A percentile compares a stretch with the other conserved stretches of the same genome.
These are phyloP conservation scores for Poeciliopsis occidentalis DNA, from an alignment of 2,113 vertebrate genomes.

Conservation along the genomic window DNA sequence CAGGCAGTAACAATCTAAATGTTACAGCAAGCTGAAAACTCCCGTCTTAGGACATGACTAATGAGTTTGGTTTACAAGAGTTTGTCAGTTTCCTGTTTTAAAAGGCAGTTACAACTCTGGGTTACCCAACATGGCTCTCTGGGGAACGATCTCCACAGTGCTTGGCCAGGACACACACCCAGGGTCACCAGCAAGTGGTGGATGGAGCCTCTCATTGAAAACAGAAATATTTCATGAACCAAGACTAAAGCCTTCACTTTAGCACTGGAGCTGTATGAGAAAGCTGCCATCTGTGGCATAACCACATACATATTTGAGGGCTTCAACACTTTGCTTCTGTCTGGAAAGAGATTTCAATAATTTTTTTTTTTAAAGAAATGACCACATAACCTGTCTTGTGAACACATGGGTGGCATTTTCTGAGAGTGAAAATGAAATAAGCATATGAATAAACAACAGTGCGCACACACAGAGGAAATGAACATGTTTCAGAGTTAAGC, in stretches of 20 bases:
- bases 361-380: constrained; percentile 31
- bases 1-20: constrained; percentile 46
- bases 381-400: constrained; percentile 38
- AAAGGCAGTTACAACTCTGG: constrained; percentile 63
- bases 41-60: constrained; percentile 68
- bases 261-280: constrained; percentile 35
- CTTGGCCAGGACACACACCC: constrained; percentile 57
- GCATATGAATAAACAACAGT: constrained; percentile 27
- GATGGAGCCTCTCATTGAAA: constrained; percentile 55
- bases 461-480: constrained; percentile 54
- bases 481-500: constrained; percentile 51
- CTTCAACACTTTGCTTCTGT: constrained; percentile 68
- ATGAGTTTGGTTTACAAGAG: constrained; percentile 72
- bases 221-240: constrained; percentile 55
- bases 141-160: constrained; percentile 54
- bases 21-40: constrained; percentile 41
- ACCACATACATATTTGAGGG: constrained; percentile 69
- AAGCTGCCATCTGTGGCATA: constrained; percentile 60
- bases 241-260: constrained; percentile 46
- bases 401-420: constrained; percentile 60
- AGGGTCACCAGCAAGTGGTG: constrained; percentile 63
- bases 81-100: constrained; percentile 74
- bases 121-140: constrained; percentile 66
- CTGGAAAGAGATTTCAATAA: constrained; percentile 45
- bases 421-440: constrained; percentile 42